Evolutionary conservation across 2,888 invertebrate genomes (phyloP).

Genomic region (Acanthosoma haemorrhoidale): DNA sequence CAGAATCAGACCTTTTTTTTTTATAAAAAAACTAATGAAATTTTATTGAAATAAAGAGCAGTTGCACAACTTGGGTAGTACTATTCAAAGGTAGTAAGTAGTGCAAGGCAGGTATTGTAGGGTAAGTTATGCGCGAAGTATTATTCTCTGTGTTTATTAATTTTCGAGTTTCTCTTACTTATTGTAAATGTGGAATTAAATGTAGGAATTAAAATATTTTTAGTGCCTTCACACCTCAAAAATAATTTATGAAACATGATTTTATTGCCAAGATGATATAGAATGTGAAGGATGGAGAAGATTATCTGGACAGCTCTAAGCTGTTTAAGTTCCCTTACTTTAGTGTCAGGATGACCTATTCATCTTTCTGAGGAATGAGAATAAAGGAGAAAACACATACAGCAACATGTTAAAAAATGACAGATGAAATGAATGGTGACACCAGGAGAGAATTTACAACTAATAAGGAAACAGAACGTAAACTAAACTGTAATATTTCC

Average conservation of each 20-base stretch:
- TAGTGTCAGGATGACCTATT: slow-evolving; percentile 23
- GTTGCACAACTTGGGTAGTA: neutral
- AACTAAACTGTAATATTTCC: neutral
- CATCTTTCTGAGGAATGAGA: slow-evolving; percentile 41
- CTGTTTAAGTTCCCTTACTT: slow-evolving; percentile 35
- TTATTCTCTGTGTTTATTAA: neutral
- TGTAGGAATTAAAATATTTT: neutral
- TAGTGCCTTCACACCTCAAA: neutral
- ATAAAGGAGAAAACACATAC: slow-evolving; percentile 43
- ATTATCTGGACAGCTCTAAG: slow-evolving; percentile 39
- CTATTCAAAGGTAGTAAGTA: slow-evolving; percentile 3
- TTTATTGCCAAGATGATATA: slow-evolving; percentile 9
- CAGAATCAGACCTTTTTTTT: too few species aligned
- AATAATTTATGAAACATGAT: neutral
- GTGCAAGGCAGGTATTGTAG: slow-evolving; percentile 9
- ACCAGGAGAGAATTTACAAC: neutral
- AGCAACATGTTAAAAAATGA: slow-evolving; percentile 45
- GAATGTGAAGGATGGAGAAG: slow-evolving; percentile 40
- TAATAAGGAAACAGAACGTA: slow-evolving; percentile 18
- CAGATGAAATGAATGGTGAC: slow-evolving; percentile 44
- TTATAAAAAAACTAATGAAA: too few species aligned
- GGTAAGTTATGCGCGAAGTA: neutral
- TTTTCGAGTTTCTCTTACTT: neutral
- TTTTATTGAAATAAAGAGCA: neutral
- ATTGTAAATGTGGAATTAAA: neutral